Conservation (phyloP, 2,888 invertebrate genomes). For the Agriopis marginaria region DNA sequence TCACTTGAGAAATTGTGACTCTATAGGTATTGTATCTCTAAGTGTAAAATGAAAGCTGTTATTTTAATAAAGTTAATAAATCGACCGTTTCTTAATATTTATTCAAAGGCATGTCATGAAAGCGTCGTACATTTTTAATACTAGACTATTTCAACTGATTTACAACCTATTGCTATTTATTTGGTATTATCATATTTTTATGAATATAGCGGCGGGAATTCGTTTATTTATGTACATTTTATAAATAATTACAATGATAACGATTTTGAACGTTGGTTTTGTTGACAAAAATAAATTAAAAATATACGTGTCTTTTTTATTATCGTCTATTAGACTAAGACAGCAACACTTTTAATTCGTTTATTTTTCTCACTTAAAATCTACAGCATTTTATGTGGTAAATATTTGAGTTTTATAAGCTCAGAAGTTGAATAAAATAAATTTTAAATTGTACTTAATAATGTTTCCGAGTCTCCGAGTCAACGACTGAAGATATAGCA, state of each 20-base stretch:
- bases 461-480: too few species aligned
- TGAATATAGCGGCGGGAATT: constrained; percentile 31
- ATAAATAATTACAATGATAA: background rate
- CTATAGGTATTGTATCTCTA: too few species aligned
- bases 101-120: constrained; percentile 66
- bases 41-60: too few species aligned
- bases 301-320: background rate
- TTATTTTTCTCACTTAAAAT: background rate
- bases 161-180: constrained; percentile 11
- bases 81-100: constrained; percentile 41
- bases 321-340: background rate
- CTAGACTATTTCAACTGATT: constrained; percentile 23
- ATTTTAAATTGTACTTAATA: background rate
- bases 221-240: constrained; percentile 30
- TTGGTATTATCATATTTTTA: constrained; percentile 22
- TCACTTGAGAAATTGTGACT: too few species aligned
- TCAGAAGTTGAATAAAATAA: constrained; percentile 16
- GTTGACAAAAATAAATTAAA: background rate
- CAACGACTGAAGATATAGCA: too few species aligned
- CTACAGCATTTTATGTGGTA: constrained; percentile 3
- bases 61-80: constrained; percentile 16
- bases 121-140: constrained; percentile 48
- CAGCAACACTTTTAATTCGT: background rate
- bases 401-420: constrained; percentile 18
- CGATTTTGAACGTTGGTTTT: background rate